Conservation (phyloP, 2,888 invertebrate genomes). For the Heliconius erato region DNA sequence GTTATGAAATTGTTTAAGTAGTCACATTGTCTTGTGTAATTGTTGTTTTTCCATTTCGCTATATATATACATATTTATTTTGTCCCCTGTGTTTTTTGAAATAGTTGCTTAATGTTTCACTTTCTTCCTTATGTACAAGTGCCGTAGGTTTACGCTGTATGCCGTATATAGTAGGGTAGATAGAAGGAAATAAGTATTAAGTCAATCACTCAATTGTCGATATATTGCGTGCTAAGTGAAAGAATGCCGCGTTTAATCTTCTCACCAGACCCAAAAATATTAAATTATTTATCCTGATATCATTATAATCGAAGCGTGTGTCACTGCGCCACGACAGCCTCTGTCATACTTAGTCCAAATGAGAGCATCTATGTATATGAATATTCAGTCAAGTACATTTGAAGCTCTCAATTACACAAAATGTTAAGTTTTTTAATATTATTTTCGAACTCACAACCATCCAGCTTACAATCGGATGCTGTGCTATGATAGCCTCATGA, state of each 20-base stretch:
- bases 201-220: too few relatives aligned
- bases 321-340: background rate
- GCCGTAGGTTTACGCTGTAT: background rate
- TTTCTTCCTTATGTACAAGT: background rate
- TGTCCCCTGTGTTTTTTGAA: background rate
- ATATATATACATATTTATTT: background rate
- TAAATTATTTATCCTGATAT: background rate
- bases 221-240: too few relatives aligned
- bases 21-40: background rate
- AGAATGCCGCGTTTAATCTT: background rate
- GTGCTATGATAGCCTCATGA: too few relatives aligned
- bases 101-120: background rate
- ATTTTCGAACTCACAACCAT: background rate
- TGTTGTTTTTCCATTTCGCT: background rate
- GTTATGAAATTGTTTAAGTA: constrained; percentile 9
- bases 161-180: too few relatives aligned
- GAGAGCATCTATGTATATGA: background rate
- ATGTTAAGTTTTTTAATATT: background rate
- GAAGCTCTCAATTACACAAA: background rate
- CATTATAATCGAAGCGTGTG: background rate
- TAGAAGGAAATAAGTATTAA: too few relatives aligned
- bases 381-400: background rate
- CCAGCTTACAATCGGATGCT: too few relatives aligned
- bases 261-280: background rate
- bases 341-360: background rate